Evolutionary conservation across 2,113 vertebrate species (phyloP).

Genomic region (Silurus glanis): DNA sequence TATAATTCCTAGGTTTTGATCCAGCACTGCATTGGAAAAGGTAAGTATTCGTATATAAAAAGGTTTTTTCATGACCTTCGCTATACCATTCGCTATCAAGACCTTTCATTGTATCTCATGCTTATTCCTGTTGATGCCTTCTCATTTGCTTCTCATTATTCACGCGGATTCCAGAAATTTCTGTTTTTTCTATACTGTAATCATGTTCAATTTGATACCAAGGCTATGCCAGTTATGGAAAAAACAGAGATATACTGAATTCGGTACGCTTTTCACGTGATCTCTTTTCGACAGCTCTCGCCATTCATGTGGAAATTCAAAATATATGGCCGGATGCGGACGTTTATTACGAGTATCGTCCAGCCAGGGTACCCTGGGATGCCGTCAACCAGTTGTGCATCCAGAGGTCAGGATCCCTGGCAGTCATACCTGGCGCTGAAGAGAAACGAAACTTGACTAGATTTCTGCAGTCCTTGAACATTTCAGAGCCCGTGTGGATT

Average conservation of each 20-base stretch:
- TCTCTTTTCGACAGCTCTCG: constrained; percentile 39
- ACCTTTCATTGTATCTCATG: background rate
- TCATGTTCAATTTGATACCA: too few relatives aligned
- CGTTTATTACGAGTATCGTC: constrained; percentile 65
- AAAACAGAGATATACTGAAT: background rate
- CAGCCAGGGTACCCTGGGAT: constrained; percentile 61
- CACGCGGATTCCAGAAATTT: too few relatives aligned
- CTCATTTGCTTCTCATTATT: background rate
- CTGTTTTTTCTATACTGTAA: background rate
- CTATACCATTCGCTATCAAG: background rate
- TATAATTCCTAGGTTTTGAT: constrained; percentile 31
- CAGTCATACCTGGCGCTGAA: constrained; percentile 49
- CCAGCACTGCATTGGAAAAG: constrained; percentile 38
- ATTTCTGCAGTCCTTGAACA: constrained; percentile 68
- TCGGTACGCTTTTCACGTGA: background rate
- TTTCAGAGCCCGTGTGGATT: constrained; percentile 73
- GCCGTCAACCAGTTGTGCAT: constrained; percentile 60
- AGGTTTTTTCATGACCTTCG: background rate
- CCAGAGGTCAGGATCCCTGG: constrained; percentile 63
- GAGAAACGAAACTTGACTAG: constrained; percentile 61
- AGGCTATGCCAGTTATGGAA: background rate
- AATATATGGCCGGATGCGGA: constrained; percentile 49
- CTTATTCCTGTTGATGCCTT: background rate
- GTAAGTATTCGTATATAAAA: constrained; percentile 9
- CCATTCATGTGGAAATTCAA: constrained; percentile 54